Evolutionary conservation across 2,888 invertebrate genomes (phyloP).

Genomic region (Phortica okadai): DNA sequence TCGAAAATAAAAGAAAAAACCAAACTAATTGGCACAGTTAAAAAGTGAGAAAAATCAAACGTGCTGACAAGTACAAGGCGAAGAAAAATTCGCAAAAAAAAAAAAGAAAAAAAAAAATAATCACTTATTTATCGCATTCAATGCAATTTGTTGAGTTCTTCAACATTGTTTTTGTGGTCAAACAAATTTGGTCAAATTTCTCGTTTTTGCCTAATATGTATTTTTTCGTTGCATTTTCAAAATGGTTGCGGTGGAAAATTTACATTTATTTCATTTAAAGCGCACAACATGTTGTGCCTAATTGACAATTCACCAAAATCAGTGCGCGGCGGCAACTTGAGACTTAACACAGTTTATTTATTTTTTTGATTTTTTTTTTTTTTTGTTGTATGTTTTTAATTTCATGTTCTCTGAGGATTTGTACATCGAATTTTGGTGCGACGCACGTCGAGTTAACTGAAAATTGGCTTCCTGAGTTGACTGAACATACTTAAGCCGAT

Average conservation of each 20-base stretch:
- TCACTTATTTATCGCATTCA: slow-evolving; percentile 21
- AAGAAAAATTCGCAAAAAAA: not conserved
- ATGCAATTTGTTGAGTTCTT: slow-evolving; percentile 31
- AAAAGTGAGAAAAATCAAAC: not conserved
- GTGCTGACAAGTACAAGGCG: not conserved
- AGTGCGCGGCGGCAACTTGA: not conserved
- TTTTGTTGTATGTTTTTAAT: not conserved
- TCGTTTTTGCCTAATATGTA: slow-evolving; percentile 13
- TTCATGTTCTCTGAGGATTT: not conserved
- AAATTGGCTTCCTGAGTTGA: not conserved
- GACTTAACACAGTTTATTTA: not conserved
- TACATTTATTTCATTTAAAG: slow-evolving; percentile 22
- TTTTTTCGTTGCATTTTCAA: not conserved
- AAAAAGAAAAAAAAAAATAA: not conserved
- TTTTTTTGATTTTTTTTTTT: not conserved
- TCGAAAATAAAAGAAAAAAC: not conserved
- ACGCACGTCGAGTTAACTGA: not conserved
- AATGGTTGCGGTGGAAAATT: not conserved
- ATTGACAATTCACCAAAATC: slow-evolving; percentile 17
- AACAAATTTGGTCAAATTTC: slow-evolving; percentile 15
- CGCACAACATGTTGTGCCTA: slow-evolving; percentile 1
- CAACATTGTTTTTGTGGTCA: slow-evolving; percentile 4
- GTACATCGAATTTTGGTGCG: not conserved
- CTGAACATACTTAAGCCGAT: not conserved
- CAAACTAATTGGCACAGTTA: slow-evolving; percentile 10